Percentiles rank a stretch among this genome's conserved stretches.
Evolutionary conservation across 92 coral and sea anemone species (phyloP).

Genomic region (Phymanthus crucifer): DNA sequence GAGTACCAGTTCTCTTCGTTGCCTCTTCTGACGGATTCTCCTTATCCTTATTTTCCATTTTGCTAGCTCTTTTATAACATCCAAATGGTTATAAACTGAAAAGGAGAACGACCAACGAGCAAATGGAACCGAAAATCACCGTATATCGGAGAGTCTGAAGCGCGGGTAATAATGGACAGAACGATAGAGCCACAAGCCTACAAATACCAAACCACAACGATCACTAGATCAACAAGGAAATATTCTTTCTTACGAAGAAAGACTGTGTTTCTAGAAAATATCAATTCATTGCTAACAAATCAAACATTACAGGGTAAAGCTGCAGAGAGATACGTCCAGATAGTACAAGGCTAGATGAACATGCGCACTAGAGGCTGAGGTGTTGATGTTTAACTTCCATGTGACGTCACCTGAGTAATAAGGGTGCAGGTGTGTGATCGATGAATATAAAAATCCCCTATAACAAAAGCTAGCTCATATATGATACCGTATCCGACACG

Average conservation of each 20-base stretch:
- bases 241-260: slow-evolving; percentile 11
- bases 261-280: slow-evolving; percentile 2
- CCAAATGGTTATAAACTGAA: not conserved
- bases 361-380: slow-evolving; percentile 28
- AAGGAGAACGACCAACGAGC: not conserved
- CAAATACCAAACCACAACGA: slow-evolving; percentile 29
- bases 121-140: slow-evolving; percentile 3
- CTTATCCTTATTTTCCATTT: slow-evolving; percentile 58
- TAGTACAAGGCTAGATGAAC: not conserved
- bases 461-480: not conserved
- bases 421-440: slow-evolving; percentile 25
- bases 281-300: slow-evolving; percentile 35
- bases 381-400: slow-evolving; percentile 43
- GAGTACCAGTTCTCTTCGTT: slow-evolving; percentile 80
- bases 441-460: slow-evolving; percentile 3
- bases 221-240: slow-evolving; percentile 8
- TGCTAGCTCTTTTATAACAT: slow-evolving; percentile 19
- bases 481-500: not conserved
- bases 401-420: slow-evolving; percentile 35
- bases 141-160: not conserved
- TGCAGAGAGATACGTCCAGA: slow-evolving; percentile 4
- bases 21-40: slow-evolving; percentile 52
- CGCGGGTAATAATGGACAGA: slow-evolving; percentile 7
- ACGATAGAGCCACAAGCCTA: slow-evolving; percentile 6
- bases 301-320: slow-evolving; percentile 6